Percentiles rank a stretch among this genome's conserved stretches.
These are phyloP conservation scores for Trachemys scripta DNA, from an alignment of 2,113 vertebrate genomes.

Conservation along the genomic window DNA sequence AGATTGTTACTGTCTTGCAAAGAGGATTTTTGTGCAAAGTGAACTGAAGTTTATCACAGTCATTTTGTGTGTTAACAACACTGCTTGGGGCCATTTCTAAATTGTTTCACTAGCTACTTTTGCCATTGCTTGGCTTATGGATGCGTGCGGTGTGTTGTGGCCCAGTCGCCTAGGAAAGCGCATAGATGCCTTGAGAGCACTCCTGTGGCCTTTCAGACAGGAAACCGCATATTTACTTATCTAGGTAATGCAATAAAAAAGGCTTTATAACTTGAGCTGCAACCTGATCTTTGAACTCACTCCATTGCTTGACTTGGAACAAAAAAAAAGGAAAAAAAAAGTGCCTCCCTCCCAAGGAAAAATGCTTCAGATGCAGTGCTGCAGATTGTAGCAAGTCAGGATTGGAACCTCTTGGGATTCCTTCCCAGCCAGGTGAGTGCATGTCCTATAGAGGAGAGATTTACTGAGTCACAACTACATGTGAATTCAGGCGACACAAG, in stretches of 20 bases:
- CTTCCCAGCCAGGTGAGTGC: not conserved
- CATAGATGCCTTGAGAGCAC: not conserved
- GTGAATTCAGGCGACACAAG: accelerated
- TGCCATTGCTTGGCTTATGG: accelerated
- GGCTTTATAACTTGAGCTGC: not conserved
- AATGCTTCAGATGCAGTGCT: not conserved
- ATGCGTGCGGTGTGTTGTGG: accelerated
- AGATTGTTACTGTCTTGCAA: not conserved
- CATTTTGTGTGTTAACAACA: accelerated
- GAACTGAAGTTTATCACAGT: accelerated
- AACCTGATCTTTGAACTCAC: constrained; percentile 42
- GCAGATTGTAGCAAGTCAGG: not conserved
- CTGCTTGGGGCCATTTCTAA: accelerated
- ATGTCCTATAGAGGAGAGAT: not conserved
- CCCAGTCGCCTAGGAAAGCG: not conserved
- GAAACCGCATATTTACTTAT: not conserved
- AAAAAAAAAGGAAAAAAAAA: not conserved
- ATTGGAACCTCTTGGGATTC: not conserved
- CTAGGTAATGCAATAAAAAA: not conserved
- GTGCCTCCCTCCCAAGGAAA: not conserved
- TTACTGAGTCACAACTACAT: not conserved
- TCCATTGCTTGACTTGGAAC: not conserved
- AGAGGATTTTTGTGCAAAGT: accelerated
- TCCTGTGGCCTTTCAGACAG: not conserved
- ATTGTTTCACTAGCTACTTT: not conserved